Evolutionary conservation across 2,888 invertebrate species (phyloP).

Genomic region (Drosophila seclusa): DNA sequence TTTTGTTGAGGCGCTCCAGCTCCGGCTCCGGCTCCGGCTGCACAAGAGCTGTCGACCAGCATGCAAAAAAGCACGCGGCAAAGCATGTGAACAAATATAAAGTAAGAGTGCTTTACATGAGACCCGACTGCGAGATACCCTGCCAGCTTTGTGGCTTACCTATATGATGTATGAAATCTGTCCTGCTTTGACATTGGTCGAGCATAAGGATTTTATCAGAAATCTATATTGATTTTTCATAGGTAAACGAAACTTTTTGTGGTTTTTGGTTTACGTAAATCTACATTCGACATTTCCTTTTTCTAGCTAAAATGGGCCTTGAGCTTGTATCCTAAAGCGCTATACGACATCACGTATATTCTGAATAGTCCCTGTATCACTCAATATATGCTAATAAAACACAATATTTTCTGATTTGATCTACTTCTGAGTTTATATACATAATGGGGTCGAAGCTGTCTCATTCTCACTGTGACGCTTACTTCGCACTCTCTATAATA

Average conservation of each 20-base stretch:
- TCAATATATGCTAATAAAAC: neutral
- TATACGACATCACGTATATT: neutral
- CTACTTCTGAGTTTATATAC: neutral
- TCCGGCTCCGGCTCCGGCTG: constrained; percentile 5
- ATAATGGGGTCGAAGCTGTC: neutral
- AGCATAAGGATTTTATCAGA: neutral
- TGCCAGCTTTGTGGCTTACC: neutral
- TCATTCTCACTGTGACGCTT: neutral
- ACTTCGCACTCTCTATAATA: neutral
- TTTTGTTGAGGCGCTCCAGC: constrained; percentile 33
- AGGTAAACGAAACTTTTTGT: neutral
- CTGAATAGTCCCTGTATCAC: neutral
- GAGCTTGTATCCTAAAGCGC: neutral
- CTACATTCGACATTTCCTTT: neutral
- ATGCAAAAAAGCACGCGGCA: constrained; percentile 36
- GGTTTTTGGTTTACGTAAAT: neutral
- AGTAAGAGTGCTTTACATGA: neutral
- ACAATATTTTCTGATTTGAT: neutral
- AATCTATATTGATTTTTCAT: neutral
- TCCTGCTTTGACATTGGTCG: neutral
- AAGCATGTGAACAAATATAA: constrained; percentile 31
- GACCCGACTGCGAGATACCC: neutral
- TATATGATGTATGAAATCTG: neutral
- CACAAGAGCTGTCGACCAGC: constrained; percentile 39
- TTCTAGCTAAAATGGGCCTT: neutral